These are phyloP conservation scores for Scaptomyza flava DNA, from an alignment of 2,888 invertebrate genomes.

Conservation along the genomic window DNA sequence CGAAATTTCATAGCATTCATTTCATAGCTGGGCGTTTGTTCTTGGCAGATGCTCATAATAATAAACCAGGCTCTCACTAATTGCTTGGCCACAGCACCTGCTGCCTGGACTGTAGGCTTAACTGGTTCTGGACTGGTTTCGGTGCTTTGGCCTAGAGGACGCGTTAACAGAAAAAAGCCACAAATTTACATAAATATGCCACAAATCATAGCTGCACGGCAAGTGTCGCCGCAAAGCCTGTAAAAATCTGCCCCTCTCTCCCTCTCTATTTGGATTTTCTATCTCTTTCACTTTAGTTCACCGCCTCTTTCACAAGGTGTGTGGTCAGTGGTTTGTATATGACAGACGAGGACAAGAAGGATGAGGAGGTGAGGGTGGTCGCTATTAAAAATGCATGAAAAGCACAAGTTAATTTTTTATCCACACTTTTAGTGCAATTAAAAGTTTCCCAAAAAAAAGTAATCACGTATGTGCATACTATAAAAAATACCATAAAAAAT, in stretches of 20 bases:
- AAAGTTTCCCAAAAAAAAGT: constrained; percentile 52
- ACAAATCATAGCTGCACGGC: constrained; percentile 76
- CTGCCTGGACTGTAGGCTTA: constrained; percentile 33
- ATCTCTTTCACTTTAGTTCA: background rate
- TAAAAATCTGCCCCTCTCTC: constrained; percentile 8
- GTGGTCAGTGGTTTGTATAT: constrained; percentile 49
- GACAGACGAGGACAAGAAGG: constrained; percentile 30
- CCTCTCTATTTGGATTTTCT: background rate
- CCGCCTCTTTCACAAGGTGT: constrained; percentile 18
- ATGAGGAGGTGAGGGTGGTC: background rate
- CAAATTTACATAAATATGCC: constrained; percentile 82
- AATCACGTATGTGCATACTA: background rate
- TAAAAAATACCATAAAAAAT: constrained; percentile 42
- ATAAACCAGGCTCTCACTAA: constrained; percentile 67
- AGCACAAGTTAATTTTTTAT: constrained; percentile 76
- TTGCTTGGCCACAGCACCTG: constrained; percentile 78
- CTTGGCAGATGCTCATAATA: constrained; percentile 35
- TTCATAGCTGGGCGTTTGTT: background rate
- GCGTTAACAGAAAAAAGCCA: constrained; percentile 63
- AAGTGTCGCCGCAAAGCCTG: constrained; percentile 51
- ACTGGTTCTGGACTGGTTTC: constrained; percentile 11
- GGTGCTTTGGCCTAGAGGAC: constrained; percentile 21
- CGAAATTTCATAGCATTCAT: constrained; percentile 1
- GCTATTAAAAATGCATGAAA: constrained; percentile 77
- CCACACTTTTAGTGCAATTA: constrained; percentile 73